phyloP scores from a whole-genome alignment of 2,888 invertebrate genomes.

The Amblyjoppa proteus region DNA sequence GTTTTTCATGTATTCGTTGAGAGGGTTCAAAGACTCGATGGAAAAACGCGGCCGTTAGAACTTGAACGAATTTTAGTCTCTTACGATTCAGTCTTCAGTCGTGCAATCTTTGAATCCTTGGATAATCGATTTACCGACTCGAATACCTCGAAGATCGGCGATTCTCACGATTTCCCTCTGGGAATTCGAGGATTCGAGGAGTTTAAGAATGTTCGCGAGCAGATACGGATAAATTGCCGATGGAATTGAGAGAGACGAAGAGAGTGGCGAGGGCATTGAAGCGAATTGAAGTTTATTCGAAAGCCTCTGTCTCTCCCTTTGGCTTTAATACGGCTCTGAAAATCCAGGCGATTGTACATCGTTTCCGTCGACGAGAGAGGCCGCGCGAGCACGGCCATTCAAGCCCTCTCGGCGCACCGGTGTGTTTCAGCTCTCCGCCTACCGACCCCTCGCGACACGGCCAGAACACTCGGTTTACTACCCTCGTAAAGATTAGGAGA shows the following conservation, averaged over 20 bases:
- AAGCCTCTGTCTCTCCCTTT: constrained; percentile 21
- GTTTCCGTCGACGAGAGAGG: constrained; percentile 32
- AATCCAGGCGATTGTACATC: constrained; percentile 32
- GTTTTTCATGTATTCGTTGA: too few species aligned
- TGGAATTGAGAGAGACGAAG: not conserved
- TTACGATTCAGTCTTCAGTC: too few species aligned
- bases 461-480: constrained; percentile 65
- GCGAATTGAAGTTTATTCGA: constrained; percentile 56
- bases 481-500: constrained; percentile 68
- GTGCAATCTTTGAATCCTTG: too few species aligned
- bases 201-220: not conserved
- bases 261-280: constrained; percentile 23
- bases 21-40: too few species aligned
- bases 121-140: not conserved
- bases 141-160: not conserved
- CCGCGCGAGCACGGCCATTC: constrained; percentile 50
- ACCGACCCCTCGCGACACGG: constrained; percentile 16
- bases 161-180: not conserved
- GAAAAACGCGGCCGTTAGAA: too few species aligned
- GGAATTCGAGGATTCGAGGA: too few species aligned
- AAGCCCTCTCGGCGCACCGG: constrained; percentile 36
- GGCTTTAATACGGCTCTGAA: constrained; percentile 33
- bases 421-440: constrained; percentile 3
- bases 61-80: too few species aligned
- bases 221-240: not conserved